Conservation (phyloP, 2,113 vertebrate genomes). For the Patagioenas fasciata region DNA sequence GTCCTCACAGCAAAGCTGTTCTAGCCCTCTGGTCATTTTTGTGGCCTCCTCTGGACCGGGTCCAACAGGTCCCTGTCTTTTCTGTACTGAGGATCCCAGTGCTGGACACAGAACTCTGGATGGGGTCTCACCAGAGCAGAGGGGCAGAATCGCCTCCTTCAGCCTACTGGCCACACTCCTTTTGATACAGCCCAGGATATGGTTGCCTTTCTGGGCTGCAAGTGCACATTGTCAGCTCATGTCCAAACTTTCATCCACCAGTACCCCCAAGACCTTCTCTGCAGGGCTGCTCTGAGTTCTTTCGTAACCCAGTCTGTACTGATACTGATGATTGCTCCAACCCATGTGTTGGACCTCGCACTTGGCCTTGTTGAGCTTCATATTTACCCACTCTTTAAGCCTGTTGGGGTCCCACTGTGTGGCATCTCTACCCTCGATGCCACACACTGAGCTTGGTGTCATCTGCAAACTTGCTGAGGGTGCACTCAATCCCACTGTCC, state of each 20-base stretch:
- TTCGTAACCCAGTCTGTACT: not conserved
- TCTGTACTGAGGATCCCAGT: no score
- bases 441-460: not conserved
- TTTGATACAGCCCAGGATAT: no score
- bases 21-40: not conserved
- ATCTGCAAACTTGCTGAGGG: not conserved
- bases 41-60: not conserved
- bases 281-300: not conserved
- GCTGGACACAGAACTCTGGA: no score
- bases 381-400: not conserved
- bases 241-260: not conserved
- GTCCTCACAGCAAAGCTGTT: not conserved
- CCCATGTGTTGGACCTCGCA: not conserved
- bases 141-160: no score
- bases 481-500: accelerated
- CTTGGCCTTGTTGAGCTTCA: not conserved
- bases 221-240: no score
- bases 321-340: not conserved
- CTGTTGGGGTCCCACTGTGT: not conserved
- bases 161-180: no score
- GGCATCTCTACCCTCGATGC: not conserved
- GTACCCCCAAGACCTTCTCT: not conserved
- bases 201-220: no score
- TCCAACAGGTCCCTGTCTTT: not conserved
- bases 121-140: no score